Evolutionary conservation across 2,113 vertebrate species (phyloP).

Genomic region (Podiceps cristatus): DNA sequence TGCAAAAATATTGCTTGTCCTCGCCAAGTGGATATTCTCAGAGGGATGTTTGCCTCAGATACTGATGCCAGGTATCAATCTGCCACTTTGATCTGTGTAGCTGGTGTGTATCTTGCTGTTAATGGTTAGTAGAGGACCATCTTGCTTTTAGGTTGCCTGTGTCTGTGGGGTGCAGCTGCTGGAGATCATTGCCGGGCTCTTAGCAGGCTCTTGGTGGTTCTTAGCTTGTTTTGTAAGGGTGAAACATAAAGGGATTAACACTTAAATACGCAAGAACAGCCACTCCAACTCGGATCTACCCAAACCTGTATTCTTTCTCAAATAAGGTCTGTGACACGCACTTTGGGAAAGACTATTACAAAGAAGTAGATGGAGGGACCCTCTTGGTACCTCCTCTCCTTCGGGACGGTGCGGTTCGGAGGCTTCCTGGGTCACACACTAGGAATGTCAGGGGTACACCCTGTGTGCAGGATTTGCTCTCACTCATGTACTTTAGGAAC

Average conservation of each 20-base stretch:
- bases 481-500: neutral
- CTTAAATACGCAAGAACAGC: neutral
- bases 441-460: neutral
- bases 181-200: neutral
- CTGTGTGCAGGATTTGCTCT: neutral
- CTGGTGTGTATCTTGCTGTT: neutral
- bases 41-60: neutral
- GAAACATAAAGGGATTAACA: neutral
- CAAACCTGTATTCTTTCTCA: neutral
- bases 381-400: rapidly evolving
- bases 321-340: neutral
- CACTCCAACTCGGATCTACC: neutral
- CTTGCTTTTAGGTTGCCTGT: neutral
- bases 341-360: neutral
- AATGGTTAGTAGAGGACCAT: neutral
- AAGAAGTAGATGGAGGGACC: neutral
- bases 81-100: neutral
- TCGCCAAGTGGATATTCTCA: neutral
- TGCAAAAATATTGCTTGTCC: neutral
- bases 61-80: neutral
- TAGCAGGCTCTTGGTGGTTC: neutral
- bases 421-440: neutral
- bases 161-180: neutral
- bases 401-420: neutral
- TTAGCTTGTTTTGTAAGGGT: neutral